Conservation (phyloP, 2,113 vertebrate genomes). For the Pteropus alecto region DNA sequence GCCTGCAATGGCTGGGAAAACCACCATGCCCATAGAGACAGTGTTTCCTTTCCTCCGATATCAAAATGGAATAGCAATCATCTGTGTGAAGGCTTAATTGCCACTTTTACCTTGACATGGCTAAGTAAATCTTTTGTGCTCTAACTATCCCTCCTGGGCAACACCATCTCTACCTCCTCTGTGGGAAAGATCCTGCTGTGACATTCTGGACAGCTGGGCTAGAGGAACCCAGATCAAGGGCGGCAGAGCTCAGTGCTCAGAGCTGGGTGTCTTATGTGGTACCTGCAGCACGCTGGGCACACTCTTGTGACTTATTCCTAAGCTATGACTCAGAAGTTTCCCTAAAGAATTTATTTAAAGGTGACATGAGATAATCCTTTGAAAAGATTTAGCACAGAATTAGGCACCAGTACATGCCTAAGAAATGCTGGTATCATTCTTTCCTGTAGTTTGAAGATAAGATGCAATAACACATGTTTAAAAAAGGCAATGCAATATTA, state of each 20-base stretch:
- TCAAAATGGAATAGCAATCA: not conserved
- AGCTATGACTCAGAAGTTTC: not conserved
- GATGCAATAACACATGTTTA: not conserved
- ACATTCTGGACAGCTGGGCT: not conserved
- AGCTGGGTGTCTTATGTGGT: not conserved
- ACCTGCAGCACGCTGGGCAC: fast-evolving
- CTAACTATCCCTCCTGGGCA: too few species aligned
- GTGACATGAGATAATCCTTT: not conserved
- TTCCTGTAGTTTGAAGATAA: not conserved
- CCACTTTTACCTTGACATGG: not conserved
- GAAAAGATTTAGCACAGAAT: not conserved
- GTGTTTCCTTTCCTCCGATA: not conserved
- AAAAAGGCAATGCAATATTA: not conserved
- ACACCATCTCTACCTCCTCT: fast-evolving
- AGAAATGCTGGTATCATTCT: not conserved
- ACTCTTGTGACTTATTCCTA: not conserved
- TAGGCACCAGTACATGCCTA: not conserved
- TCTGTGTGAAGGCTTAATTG: not conserved
- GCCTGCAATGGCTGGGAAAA: not conserved
- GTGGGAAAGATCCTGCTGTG: not conserved
- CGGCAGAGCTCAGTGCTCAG: fast-evolving
- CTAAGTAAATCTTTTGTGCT: not conserved
- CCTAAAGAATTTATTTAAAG: not conserved
- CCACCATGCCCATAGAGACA: fast-evolving
- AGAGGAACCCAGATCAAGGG: fast-evolving